Base-by-base conservation (phyloP, 2,113 vertebrate species). In the Cyprinodon variegatus region DNA sequence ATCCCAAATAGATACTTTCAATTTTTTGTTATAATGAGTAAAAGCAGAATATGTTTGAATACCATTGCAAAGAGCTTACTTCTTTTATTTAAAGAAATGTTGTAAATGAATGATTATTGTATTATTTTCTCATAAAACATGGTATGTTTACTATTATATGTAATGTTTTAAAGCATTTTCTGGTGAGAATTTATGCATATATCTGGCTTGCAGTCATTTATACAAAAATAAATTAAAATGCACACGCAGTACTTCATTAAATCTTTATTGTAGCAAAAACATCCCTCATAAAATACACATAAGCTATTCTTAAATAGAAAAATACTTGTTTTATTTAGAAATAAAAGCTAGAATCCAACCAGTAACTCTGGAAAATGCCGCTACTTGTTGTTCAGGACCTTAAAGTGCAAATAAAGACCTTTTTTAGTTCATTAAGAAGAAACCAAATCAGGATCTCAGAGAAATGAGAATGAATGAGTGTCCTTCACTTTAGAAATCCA, bases 321-420 rank as follows among this genome's bases (percentile, higher is more conserved):
- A 92, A 91, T 82, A 90, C 66, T 78, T 83, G 62, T 66, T 83
- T 82, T 74, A 68, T 85, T 88, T 84, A 77, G 66, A 82, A 68
- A 81, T 62, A 17, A 65, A 74, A 65, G 48, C 20, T 40, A 45
- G 75, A 37, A 76, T 40, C 14, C 72, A 81, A 83, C 53, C 68
- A 62, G 74, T 65, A 81, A 89, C 75, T 82, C 67, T 40, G 46
- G 22, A 65, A 10, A 46, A 79, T 70, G 64, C 68, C 81, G 79
- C 71, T 63, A 60, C 62, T 86, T 81, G 72, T 82, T 79, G 72
- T 78, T 85, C 72, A 74, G 77, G 69, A 69, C 77, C 73, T 81
- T 95, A 95, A 95, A 95, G 94, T 95, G 94, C 94, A 84, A 74
- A 83, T 83, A 75, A 82, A 76, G 77, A 61, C 75, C 72, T 66